Conservation (phyloP, 2,797 vertebrate genomes). For the Meda fulgida region DNA sequence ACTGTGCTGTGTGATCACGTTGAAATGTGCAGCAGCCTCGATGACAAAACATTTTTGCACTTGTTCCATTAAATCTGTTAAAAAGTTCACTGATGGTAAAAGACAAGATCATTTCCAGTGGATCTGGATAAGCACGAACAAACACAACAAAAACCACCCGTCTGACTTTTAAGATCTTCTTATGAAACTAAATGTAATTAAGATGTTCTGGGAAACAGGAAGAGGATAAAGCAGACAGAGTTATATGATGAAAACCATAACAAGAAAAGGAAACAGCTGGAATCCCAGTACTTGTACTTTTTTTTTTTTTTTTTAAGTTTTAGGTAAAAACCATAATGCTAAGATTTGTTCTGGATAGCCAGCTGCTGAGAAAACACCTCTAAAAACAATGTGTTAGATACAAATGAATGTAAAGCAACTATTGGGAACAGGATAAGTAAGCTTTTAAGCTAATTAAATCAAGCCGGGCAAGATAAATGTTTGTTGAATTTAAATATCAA, state of each 20-base stretch:
- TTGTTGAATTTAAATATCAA: not conserved
- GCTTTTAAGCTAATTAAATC: slow-evolving; percentile 14
- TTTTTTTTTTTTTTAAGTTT: not conserved
- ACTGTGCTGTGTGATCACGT: slow-evolving; percentile 43
- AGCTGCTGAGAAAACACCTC: slow-evolving; percentile 11
- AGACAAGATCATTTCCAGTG: slow-evolving; percentile 40
- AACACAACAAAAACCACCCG: slow-evolving; percentile 42
- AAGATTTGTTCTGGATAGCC: slow-evolving; percentile 2
- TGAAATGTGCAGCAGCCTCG: slow-evolving; percentile 37
- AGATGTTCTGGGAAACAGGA: slow-evolving; percentile 20
- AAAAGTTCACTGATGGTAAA: slow-evolving; percentile 36
- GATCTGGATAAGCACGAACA: slow-evolving; percentile 46
- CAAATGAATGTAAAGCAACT: slow-evolving; percentile 9
- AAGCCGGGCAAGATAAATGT: slow-evolving; percentile 10
- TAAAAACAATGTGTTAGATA: slow-evolving; percentile 10
- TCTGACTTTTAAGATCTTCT: slow-evolving; percentile 50
- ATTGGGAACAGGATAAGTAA: slow-evolving; percentile 8
- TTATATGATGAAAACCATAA: slow-evolving; percentile 17
- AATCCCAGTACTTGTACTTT: slow-evolving; percentile 12
- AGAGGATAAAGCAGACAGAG: slow-evolving; percentile 20
- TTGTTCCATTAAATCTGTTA: not conserved
- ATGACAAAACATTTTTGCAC: slow-evolving; percentile 2
- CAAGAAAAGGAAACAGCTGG: slow-evolving; percentile 17
- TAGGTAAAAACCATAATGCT: not conserved
- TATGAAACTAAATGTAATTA: slow-evolving; percentile 43